A percentile compares a stretch with the other conserved stretches of the same genome.
These are phyloP conservation scores for Solea solea DNA, from an alignment of 2,113 vertebrate species.

Conservation along the genomic window DNA sequence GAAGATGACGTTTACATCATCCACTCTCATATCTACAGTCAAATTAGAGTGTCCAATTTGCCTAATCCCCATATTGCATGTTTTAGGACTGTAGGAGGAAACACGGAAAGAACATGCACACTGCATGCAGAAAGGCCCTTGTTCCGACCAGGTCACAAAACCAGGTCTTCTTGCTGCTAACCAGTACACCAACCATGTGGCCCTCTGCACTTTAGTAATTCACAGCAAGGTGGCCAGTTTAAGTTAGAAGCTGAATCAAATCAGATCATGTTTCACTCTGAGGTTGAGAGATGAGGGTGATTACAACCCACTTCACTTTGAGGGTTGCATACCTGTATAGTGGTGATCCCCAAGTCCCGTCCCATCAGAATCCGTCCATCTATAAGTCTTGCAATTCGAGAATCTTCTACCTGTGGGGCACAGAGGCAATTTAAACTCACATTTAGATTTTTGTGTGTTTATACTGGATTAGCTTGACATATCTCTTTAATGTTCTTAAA, in stretches of 20 bases:
- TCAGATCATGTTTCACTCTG: slow-evolving; percentile 2
- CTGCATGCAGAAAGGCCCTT: too few species aligned
- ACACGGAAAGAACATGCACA: too few species aligned
- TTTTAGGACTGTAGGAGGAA: too few species aligned
- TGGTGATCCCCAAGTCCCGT: slow-evolving; percentile 91
- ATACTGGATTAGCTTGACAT: too few species aligned
- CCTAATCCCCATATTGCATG: too few species aligned
- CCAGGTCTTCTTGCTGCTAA: too few species aligned
- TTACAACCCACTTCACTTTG: neutral
- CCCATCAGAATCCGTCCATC: slow-evolving; percentile 89
- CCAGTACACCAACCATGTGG: too few species aligned
- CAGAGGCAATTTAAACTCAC: neutral
- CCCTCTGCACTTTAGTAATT: neutral
- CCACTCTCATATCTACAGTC: too few species aligned
- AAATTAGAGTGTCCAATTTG: too few species aligned
- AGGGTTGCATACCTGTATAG: slow-evolving; percentile 85
- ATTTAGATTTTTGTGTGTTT: neutral
- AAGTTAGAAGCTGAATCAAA: too few species aligned
- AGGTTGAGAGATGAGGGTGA: neutral
- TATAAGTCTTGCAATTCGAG: slow-evolving; percentile 86
- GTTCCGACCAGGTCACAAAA: too few species aligned
- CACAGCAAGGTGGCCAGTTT: neutral
- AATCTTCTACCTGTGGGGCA: slow-evolving; percentile 85
- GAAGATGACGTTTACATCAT: slow-evolving; percentile 40
- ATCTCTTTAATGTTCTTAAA: too few species aligned